These are phyloP conservation scores for Rhincodon typus DNA, from an alignment of 2,797 vertebrate species.

Conservation along the genomic window DNA sequence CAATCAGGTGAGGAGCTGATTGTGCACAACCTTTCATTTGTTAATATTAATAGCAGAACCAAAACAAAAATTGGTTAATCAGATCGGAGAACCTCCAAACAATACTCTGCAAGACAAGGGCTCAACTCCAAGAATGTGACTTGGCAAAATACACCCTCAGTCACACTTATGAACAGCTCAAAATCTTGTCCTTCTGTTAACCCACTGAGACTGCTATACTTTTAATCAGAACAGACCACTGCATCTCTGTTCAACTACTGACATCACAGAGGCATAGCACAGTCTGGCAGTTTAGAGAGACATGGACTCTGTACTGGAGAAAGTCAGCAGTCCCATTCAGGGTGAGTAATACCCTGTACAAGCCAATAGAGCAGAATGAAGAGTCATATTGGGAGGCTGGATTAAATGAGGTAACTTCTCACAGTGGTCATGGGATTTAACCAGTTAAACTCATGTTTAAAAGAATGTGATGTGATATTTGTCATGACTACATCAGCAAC, in stretches of 20 bases:
- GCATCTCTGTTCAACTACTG: background rate
- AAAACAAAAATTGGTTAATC: background rate
- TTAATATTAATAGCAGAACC: background rate
- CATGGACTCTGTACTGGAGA: background rate
- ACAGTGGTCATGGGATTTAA: background rate
- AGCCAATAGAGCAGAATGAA: background rate
- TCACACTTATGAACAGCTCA: background rate
- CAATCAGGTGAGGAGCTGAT: background rate
- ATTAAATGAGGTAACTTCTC: background rate
- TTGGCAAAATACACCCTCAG: background rate
- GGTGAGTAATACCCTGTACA: background rate
- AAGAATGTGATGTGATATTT: background rate
- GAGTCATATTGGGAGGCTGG: no score
- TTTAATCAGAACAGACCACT: background rate
- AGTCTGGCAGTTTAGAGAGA: background rate
- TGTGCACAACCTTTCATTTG: background rate
- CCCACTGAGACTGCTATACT: background rate
- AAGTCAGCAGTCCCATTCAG: background rate
- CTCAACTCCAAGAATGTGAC: background rate
- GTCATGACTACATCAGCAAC: background rate
- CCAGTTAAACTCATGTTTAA: background rate
- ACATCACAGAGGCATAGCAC: background rate
- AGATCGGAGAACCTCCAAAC: background rate
- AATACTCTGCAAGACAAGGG: background rate
- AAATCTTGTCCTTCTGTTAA: background rate